phyloP scores from a whole-genome alignment of 2,113 vertebrate genomes.

The Phrynosoma platyrhinos region DNA sequence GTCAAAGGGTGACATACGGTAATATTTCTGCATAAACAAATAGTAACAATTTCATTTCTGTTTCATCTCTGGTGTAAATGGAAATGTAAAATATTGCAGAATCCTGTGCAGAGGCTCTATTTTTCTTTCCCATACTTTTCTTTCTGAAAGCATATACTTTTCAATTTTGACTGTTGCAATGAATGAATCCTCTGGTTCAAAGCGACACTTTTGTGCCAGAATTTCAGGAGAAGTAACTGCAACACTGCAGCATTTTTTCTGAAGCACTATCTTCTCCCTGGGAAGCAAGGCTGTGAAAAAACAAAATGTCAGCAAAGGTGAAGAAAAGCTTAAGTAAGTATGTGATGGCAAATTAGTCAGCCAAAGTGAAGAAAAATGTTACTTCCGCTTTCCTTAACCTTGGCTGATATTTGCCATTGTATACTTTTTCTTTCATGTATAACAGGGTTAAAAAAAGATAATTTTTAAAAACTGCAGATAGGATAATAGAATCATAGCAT shows the following conservation, averaged over 20 bases:
- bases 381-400: not conserved
- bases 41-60: not conserved
- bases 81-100: not conserved
- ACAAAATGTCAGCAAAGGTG: not conserved
- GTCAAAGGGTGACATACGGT: not conserved
- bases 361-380: not conserved
- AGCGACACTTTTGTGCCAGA: not conserved
- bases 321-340: not conserved
- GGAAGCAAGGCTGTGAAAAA: not conserved
- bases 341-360: conserved; percentile 1
- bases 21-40: not conserved
- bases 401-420: not conserved
- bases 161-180: not conserved
- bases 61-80: not conserved
- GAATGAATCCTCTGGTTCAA: not conserved
- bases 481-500: too few species aligned
- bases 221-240: not conserved
- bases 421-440: not conserved
- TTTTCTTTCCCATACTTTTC: not conserved
- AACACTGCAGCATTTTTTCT: not conserved
- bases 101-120: not conserved
- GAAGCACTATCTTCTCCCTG: not conserved
- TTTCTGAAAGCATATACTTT: not conserved
- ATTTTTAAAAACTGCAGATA: too few species aligned
- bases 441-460: not conserved